Base-by-base conservation (phyloP, 2,113 vertebrate species). In the Erpornis zantholeuca region DNA sequence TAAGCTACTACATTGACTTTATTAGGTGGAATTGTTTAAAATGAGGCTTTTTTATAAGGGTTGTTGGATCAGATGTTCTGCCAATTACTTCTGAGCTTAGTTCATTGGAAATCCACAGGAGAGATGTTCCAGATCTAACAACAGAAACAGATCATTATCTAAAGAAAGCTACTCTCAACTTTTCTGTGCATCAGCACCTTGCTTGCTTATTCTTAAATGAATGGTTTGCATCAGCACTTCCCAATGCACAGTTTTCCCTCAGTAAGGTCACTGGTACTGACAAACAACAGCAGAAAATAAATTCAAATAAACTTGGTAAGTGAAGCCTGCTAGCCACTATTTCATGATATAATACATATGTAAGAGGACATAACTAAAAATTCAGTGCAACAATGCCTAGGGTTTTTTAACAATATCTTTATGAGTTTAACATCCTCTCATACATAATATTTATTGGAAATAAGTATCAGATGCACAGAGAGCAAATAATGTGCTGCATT, bases 191-290 rank as follows among this genome's bases (percentile, higher is more conserved):
- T 86, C 89, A 94, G 84, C 73, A 90, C 23, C 70, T 81, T 91
- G 25, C 50, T 57, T 86, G 40, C 27, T n/a, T 83, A 54, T 36
- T 83, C 36, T 72, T 52, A 71, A 92, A 89, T 2, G 0, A 68
- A 80, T 65, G 66, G 68, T 77, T 94, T 95, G 68, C 73, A 92
- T 81, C 70, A 96, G 75, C 92, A 82, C 31, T 94, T 94, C 45
- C 38, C 45, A 76, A 31, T 7, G 27, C 65, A 91, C 11, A 71
- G 15, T 77, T 66, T 87, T 80, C 35, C 54, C 59, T 92, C 60
- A 87, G 44, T 40, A 64, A 75, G 44, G 49, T 64, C 44, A 92
- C 11, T 45, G 52, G 54, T 72, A 81, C 19, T 45, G 56, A 50
- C 42, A 71, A 84, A 38, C 31, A 77, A 87, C 12, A 87, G 19